Evolutionary conservation across 2,797 vertebrate genomes (phyloP).

Genomic region (Sebastes itinus): DNA sequence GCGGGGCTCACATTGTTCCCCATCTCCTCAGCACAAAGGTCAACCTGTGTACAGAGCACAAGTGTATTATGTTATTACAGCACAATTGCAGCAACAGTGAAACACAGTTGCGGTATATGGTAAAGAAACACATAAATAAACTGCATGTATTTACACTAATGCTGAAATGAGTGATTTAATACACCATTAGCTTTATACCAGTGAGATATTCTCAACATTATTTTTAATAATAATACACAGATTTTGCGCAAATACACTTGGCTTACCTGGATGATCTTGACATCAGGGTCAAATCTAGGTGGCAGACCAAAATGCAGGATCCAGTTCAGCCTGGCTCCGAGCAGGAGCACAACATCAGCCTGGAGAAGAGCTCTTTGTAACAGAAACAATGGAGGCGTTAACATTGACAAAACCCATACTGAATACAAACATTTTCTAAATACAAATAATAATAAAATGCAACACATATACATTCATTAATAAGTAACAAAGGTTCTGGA

Average conservation of each 20-base stretch:
- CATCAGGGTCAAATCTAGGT: slow-evolving; percentile 88
- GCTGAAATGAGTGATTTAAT: neutral
- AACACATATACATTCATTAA: neutral
- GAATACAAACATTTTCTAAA: neutral
- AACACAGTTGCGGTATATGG: neutral
- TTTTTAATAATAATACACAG: neutral
- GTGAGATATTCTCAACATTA: neutral
- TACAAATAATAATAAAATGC: neutral
- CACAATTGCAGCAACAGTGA: neutral
- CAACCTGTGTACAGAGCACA: slow-evolving; percentile 81
- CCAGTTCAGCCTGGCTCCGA: slow-evolving; percentile 97
- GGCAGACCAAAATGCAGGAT: slow-evolving; percentile 97
- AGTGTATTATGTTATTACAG: neutral
- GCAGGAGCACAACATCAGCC: slow-evolving; percentile 91
- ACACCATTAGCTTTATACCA: neutral
- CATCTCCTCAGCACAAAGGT: slow-evolving; percentile 95
- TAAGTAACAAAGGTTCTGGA: neutral
- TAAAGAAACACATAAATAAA: neutral
- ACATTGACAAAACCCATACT: fast-evolving
- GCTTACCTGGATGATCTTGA: slow-evolving; percentile 94
- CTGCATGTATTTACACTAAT: neutral
- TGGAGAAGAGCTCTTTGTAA: slow-evolving; percentile 88
- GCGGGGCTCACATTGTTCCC: slow-evolving; percentile 93
- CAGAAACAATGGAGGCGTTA: neutral
- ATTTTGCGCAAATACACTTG: neutral